Base-by-base conservation (phyloP, 2,888 invertebrate genomes). In the Adelognathus sp. region DNA sequence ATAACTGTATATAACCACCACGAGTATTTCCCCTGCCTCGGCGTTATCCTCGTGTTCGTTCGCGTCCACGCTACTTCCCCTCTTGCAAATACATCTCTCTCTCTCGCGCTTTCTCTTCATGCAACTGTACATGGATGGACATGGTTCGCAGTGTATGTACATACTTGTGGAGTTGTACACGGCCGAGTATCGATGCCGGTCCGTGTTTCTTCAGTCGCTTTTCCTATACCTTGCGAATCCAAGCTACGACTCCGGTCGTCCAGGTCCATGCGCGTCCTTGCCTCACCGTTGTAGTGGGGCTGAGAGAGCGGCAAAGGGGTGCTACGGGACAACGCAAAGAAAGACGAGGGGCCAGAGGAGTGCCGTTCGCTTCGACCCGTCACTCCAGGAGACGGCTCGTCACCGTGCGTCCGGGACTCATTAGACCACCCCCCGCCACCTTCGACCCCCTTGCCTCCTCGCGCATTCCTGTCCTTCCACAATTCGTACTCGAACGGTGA, bases 311-410 rank as follows among this genome's bases (percentile, higher is more conserved):
- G 64, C 67, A 58, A 66, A 76, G 58, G 64, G 76, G 52, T 18
- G 70, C 36, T 67, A 39, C 39, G 33, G 46, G 39, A 46, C 58
- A 31, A 27, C 29, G 33, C 24, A 33, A 16, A 24, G 36, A 58
- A 63, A 24, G 11, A 46, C 39, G 60, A 31, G 73, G 50, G 75
- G 75, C 63, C 58, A 63, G 66, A 54, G 67, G 69, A 61, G 70
- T 77, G 76, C 78, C 69, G 79, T 60, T 80, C 82, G 81, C 78
- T 83, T 81, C 80, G 78, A 79, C 75, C 78, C 81, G 85, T 86
- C 86, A 84, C 83, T 85, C 81, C 83, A 81, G 79, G 80, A 83
- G 85, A 86, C 84, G 79, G 82, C 84, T 86, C 86, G 86, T 87
- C 86, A 87, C 80, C 82, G 82, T 60, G 77, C 82, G 81, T 82